Base-by-base conservation (phyloP, 2,888 invertebrate species). In the Lagria hirta region DNA sequence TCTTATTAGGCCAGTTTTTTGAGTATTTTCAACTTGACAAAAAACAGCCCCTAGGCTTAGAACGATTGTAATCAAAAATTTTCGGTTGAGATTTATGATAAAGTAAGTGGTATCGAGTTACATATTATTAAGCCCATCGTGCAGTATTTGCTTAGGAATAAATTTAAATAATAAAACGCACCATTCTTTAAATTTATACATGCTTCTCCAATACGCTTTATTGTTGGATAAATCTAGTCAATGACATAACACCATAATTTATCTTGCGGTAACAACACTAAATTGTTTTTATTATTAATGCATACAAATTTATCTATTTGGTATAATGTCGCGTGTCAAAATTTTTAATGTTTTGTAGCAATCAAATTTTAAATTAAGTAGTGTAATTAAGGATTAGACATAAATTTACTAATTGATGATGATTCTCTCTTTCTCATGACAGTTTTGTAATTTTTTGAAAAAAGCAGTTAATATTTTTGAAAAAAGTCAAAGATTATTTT, bases 91-190 rank as follows among this genome's bases (percentile, higher is more conserved):
- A 57, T 57, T 56, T 56, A 56, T 57, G 52, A 52, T 49, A 52
- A 54, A 55, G 46, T 57, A 55, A 55, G 50, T 54, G 53, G 51
- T 51, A 47, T 57, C 51, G 50, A 48, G 54, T 57, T 57, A 57
- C 55, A 50, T 52, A 50, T 57, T 57, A 55, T 57, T 57, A 57
- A 43, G 43, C 37, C 50, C 51, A 52, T 52, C 51, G 46, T 52
- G 42, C 40, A 49, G 48, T 55, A 54, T 55, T 55, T 54, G 50
- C 47, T 52, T 54, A 49, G 23, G 53, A 51, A 53, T 51, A 55
- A 51, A 53, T 55, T 53, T 55, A 49, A 54, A 54, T 54, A 51
- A n/a, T 23, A 29, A 16, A 32, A 43, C 10, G 18, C 18, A 24
- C 14, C 43, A 37, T 43, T 43, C 43, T 43, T 43, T 37, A 43